Base-by-base conservation (phyloP, 1,140 invertebrate genomes). In the Drosophila funebris region DNA sequence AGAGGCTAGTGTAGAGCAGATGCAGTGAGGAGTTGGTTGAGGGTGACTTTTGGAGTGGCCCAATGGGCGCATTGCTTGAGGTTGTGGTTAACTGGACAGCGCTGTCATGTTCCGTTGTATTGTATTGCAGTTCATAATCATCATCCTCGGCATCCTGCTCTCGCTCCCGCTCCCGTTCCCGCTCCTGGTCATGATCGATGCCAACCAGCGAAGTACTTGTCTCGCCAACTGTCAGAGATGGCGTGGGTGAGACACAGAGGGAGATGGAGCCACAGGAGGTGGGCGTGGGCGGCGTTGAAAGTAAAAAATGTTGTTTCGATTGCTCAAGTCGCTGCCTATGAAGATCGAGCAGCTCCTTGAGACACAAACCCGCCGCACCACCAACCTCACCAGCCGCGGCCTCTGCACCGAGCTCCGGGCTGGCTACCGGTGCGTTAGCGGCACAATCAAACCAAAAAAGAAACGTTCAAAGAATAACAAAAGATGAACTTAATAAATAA, bases 251-350 rank as follows among this genome's bases (percentile, higher is more conserved):
- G 50, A 78, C 76, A 41, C 85, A 88, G 54, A 79, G 73, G 20
- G 84, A 83, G 37, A 77, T 70, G 58, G 89, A 90, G 71, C 84
- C 76, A 36, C 80, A 81, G 44, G 89, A 89, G 13, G 76, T 87
- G 53, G 89, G 85, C 43, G 84, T 80, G 61, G 90, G 76, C 60
- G 90, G 85, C 70, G 90, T 76, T 78, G 90, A 91, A 90, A 91
- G 82, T 76, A 91, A 76, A 90, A 91, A 91, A 84, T 84, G 83
- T 90, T 91, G 85, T 90, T 91, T 91, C 63, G 90, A 91, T 91
- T 84, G 76, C 64, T 91, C 82, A 60, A 77, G 82, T 13, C 90
- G 85, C 73, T 90, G 90, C 75, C 90, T 72, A 68, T 91, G 89
- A 22, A 91, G 77, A 54, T 84, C 71, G 71, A 91, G 78, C 56